These are phyloP conservation scores for Oostethus manadensis DNA, from an alignment of 2,113 vertebrate species.

Conservation along the genomic window DNA sequence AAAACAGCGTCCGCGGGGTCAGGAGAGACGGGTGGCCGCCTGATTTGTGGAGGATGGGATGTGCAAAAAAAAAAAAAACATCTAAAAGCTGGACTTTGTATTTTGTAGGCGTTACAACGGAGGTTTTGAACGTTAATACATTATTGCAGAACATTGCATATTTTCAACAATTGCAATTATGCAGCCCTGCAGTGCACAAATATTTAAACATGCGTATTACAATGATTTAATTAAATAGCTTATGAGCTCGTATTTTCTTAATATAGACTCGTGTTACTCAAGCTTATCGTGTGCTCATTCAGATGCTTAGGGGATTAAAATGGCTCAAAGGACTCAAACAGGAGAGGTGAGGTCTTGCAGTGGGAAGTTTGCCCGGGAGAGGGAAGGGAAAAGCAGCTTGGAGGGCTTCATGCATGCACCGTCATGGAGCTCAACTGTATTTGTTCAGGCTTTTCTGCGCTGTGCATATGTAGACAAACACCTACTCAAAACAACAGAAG, in stretches of 20 bases:
- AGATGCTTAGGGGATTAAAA: neutral
- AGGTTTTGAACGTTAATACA: too few species aligned
- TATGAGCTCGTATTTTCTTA: neutral
- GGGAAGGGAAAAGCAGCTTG: slow-evolving; percentile 56
- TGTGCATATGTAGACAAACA: neutral
- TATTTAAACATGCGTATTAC: neutral
- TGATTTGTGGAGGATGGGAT: neutral
- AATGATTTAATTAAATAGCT: neutral
- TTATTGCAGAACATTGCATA: too few species aligned
- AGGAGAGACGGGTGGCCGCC: slow-evolving; percentile 12
- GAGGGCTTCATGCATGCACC: slow-evolving; percentile 50
- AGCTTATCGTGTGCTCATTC: neutral
- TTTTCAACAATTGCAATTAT: neutral
- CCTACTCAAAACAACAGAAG: slow-evolving; percentile 18
- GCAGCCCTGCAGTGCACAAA: too few species aligned
- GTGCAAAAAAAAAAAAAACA: neutral
- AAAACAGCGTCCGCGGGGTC: slow-evolving; percentile 35
- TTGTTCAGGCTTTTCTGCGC: slow-evolving; percentile 55
- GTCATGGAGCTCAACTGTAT: slow-evolving; percentile 67
- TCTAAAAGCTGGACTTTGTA: neutral
- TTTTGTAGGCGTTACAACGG: too few species aligned
- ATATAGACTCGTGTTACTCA: neutral
- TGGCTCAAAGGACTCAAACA: slow-evolving; percentile 1
- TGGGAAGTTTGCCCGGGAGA: slow-evolving; percentile 2
- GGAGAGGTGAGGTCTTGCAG: neutral